Evolutionary conservation across 2,888 invertebrate species (phyloP).

Genomic region (Agrochola macilenta): DNA sequence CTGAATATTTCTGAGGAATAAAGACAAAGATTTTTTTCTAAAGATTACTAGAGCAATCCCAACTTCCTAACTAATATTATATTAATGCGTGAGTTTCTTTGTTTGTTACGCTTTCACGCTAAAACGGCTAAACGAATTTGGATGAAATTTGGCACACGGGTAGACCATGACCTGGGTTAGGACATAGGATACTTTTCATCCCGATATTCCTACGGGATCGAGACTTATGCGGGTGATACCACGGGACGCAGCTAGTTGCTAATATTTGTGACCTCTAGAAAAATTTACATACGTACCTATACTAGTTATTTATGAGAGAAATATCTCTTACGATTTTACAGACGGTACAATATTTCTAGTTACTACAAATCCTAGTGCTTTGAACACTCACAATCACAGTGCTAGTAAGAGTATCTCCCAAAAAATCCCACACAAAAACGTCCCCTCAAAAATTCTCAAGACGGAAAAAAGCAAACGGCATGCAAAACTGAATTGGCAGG

Average conservation of each 20-base stretch:
- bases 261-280: background rate
- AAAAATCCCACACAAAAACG: background rate
- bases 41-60: background rate
- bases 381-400: background rate
- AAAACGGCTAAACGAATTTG: too few relatives aligned
- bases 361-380: background rate
- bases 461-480: slow-evolving; percentile 35
- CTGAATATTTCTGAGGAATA: background rate
- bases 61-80: too few relatives aligned
- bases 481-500: slow-evolving; percentile 50
- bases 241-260: too few relatives aligned
- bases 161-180: too few relatives aligned
- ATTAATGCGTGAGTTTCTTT: too few relatives aligned
- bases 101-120: too few relatives aligned
- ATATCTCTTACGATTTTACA: background rate
- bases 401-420: background rate
- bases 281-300: background rate
- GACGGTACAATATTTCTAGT: background rate
- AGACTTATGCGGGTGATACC: too few relatives aligned
- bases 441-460: background rate
- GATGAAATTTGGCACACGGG: too few relatives aligned
- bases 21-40: background rate
- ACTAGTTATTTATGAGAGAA: background rate
- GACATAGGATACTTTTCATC: too few relatives aligned
- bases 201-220: too few relatives aligned